Base-by-base conservation (phyloP, 2,888 invertebrate species). In the Ophraella communa region DNA sequence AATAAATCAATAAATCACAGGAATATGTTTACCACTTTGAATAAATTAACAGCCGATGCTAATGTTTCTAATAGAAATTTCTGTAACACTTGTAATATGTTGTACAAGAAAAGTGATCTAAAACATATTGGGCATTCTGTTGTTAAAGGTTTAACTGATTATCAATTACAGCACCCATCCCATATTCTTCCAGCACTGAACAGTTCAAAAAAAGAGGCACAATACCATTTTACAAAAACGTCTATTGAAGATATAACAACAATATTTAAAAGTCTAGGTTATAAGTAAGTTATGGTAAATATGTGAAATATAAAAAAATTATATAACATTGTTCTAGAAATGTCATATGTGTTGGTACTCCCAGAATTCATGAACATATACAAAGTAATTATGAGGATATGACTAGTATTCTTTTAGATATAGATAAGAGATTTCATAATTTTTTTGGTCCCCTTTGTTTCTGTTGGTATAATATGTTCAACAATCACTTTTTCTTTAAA, bases 401-500 rank as follows among this genome's bases (percentile, higher is more conserved):
- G 59, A 80, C 83, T 3, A 91, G 91, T 49, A 83, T 94, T 49
- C 84, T 96, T 1, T 79, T 96, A 39, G 96, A 96, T 79, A 88
- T 93, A 68, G 96, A 96, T 81, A 86, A 87, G 27, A 86, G 96
- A 76, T 87, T 89, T 78, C 85, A 86, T 62, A 84, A 84, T 70
- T 92, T 92, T 75, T 86, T 88, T 70, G 84, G 86, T 0, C 86
- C 89, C 0, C 77, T 85, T 11, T 86, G 89, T 73, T 95, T 89
- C 76, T 87, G 90, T 24, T 91, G 91, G 87, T 96, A 93, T 82
- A 97, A 96, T 81, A 90, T 94, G 87, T 95, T 96, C 78, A 97
- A 96, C 78, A 88, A 95, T 80, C 88, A 93, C 77, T 91, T 96
- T 77, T 95, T 95, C 76, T 86, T 88, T 69, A 83, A 85, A 57